phyloP scores from a whole-genome alignment of 92 coral and sea anemone genomes.

The Epizoanthus stellaris region DNA sequence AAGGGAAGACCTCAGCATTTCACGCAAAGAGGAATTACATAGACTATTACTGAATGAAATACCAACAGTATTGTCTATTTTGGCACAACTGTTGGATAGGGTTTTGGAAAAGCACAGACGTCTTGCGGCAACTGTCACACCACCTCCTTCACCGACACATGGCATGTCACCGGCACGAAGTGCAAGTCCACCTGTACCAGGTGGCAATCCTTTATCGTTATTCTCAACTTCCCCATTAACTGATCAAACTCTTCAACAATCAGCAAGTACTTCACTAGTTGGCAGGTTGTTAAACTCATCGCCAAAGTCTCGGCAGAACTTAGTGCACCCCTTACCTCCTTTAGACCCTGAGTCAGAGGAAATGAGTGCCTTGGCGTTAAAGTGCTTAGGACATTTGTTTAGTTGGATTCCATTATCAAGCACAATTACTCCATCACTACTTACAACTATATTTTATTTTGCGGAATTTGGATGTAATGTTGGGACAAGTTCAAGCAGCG shows the following conservation, averaged over 20 bases:
- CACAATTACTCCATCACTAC: conserved; percentile 85
- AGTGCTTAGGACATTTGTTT: conserved; percentile 88
- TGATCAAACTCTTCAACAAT: conserved; percentile 67
- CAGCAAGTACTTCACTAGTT: conserved; percentile 68
- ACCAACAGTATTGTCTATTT: conserved; percentile 79
- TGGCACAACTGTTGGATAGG: conserved; percentile 86
- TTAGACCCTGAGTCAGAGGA: conserved; percentile 96
- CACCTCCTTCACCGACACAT: conserved; percentile 99
- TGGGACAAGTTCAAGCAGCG: conserved; percentile 70
- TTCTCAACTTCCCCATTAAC: conserved; percentile 69
- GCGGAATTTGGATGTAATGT: conserved; percentile 99
- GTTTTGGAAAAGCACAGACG: conserved; percentile 91
- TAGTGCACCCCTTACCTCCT: conserved; percentile 91
- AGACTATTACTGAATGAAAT: conserved; percentile 87
- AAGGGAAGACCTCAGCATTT: conserved; percentile 92
- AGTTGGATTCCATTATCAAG: conserved; percentile 99
- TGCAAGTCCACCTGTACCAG: conserved; percentile 80
- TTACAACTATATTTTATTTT: conserved; percentile 94
- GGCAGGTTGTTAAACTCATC: conserved; percentile 86
- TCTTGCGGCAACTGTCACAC: conserved; percentile 90
- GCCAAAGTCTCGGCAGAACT: conserved; percentile 81
- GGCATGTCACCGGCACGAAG: conserved; percentile 87
- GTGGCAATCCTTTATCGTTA: conserved; percentile 65
- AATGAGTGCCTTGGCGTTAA: conserved; percentile 78
- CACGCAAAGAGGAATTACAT: conserved; percentile 89